Base-by-base conservation (phyloP, 2,113 vertebrate species). In the Silurus asotus region DNA sequence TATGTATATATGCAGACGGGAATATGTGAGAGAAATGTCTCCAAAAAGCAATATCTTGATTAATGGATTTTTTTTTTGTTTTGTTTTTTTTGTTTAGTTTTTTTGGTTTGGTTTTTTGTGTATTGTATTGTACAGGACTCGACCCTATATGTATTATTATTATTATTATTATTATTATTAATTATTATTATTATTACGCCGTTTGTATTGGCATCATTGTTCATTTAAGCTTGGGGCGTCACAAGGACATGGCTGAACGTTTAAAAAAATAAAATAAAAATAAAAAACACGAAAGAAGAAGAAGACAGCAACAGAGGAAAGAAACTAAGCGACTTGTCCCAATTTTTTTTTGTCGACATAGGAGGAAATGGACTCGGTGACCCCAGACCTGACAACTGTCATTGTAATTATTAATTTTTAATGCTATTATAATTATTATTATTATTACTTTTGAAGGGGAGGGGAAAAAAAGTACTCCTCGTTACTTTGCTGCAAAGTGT, bases 31-130 rank as follows among this genome's bases (percentile, higher is more conserved):
- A 90, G 92, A 56, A 56, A 92, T 92, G 92, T 95, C 94, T 95
- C 94, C 92, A 93, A 84, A 95, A 95, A 95, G 94, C 94, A 95
- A 95, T 95, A 95, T 95, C 94, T 95, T 94, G 92, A 93, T 90
- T 19, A 92, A 94, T 92, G 91, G 92, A 94, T 56, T 94, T 77
- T 25, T 72, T 8, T 17, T 5, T 19, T 7, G n/a, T 23, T 45
- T 15, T 70, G 13, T 56, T 25, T 56, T 11, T 77, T 17, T 94
- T 94, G n/a, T n/a, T n/a, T n/a, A n/a, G n/a, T 94, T 76, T n/a
- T 76, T 49, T 72, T 8, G 6, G 13, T 19, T 7, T 64, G 61
- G 17, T 15, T 70, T 17, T 94, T 94, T 93, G 94, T 95, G 94
- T 94, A 93, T 94, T 95, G 93, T 93, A 95, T 91, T 95, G 94